Conservation (phyloP, 2,113 vertebrate species). For the Talpa occidentalis region DNA sequence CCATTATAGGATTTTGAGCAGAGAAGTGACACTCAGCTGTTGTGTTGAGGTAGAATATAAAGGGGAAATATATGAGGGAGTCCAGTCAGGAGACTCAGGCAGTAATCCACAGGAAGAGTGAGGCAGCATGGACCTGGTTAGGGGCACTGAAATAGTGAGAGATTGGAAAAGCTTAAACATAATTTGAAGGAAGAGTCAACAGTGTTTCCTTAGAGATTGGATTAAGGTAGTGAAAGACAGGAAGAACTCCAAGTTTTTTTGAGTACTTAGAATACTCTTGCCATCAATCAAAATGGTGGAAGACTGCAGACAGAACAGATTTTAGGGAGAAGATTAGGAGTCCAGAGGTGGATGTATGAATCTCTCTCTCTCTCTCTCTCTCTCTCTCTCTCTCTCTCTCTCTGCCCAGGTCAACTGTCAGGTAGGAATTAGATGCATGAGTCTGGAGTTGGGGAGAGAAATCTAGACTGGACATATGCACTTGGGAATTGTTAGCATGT, state of each 20-base stretch:
- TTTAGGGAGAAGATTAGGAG: neutral
- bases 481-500: neutral
- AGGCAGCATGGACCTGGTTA: neutral
- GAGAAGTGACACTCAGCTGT: neutral
- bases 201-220: neutral
- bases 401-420: neutral
- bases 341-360: neutral
- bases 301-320: neutral
- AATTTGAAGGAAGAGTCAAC: neutral
- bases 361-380: neutral
- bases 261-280: neutral
- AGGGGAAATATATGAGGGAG: neutral
- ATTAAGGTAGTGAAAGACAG: neutral
- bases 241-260: neutral
- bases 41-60: neutral
- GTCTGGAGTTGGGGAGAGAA: neutral
- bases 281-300: neutral
- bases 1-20: neutral
- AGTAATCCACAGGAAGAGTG: neutral
- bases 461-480: neutral
- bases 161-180: neutral
- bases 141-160: neutral
- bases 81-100: neutral
- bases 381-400: neutral
- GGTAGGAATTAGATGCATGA: neutral